Base-by-base conservation (phyloP, 2,113 vertebrate species). In the Rhinolophus ferrumequinum region DNA sequence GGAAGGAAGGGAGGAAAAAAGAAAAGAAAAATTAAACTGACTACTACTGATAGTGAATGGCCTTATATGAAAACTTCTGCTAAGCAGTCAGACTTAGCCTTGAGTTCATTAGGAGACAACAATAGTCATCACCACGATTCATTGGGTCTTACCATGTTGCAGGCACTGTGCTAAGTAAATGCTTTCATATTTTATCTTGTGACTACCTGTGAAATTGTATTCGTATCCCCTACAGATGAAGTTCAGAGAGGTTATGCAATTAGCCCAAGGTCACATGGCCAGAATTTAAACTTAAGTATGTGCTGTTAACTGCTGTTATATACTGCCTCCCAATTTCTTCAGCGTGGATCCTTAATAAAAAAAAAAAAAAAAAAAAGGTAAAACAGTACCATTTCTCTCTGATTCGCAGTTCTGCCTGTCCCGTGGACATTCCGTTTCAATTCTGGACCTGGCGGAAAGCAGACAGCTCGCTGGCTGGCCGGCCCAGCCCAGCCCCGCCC, bases 361-460 rank as follows among this genome's bases (percentile, higher is more conserved):
- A 73, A 73, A 28, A 28, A 22, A 35, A n/a, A n/a, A 70, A 73
- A 41, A 82, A 82, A 47, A 88, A 58, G n/a, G 52, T 30, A 30
- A 56, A 62, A 62, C 7, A 5, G 19, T 44, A 35, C 67, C 11
- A 6, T 54, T 81, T 75, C 30, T 76, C 44, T 82, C 77, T 69
- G 8, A 77, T 9, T 30, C 35, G 24, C 88, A 88, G 88, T 82
- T 69, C 66, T 77, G 19, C 41, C 56, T 16, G 1, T 24, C 83
- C 60, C 0, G 0, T 4, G 66, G 80, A 9, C 58, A 38, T 70
- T 26, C 16, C 0, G 0, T 13, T 19, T 33, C n/a, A 60, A 8
- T 13, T 30, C 47, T 30, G 21, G 30, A 21, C 41, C 16, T 0
- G 11, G 21, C 38, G 47, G 52, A 56, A 47, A 35, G 50, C 67